Evolutionary conservation across 2,113 vertebrate genomes (phyloP), one percentile per base, ranked within the genome.

Genomic region (Chaenogobius annularis): DNA sequence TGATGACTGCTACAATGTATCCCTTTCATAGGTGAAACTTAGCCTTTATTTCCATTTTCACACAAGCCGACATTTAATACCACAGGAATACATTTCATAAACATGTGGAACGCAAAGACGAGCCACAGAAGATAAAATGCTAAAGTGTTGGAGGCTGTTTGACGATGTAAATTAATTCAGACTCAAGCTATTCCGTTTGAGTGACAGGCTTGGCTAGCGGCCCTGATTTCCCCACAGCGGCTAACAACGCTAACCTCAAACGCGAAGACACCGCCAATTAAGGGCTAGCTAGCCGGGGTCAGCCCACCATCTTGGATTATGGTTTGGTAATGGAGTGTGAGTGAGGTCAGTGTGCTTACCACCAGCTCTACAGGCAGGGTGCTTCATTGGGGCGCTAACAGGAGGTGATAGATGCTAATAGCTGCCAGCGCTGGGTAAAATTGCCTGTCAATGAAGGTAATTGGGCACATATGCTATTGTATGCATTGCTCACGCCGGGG

Each of bases 391-490:
- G 84, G 81, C 78, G 68, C 85, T 77, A 83, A 84, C 77, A 75
- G 78, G 78, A 86, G 88, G 73, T 86, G 89, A 92, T 80, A 86
- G 78, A 81, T 44, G 71, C 78, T 91, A 91, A 90, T 85, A 84
- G 86, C 82, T 84, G 83, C 79, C 80, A 81, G 75, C 75, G 72
- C 72, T 73, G 13, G 74, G 82, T 75, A 86, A 85, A 90, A 89
- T 90, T 88, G 85, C 83, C 83, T 87, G 87, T 89, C 88, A 86
- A 80, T 90, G 84, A 86, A 75, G 59, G 80, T 90, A 90, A 88
- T 90, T 89, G 84, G 80, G 56, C 81, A 84, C 80, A 83, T 76
- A 80, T 74, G 75, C 81, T 69, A 72, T 79, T 77, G 83, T 85
- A 70, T 77, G 70, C 72, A 76, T 71, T 88, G 86, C 83, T n/a